phyloP scores from a whole-genome alignment of 2,888 invertebrate species.

The Blera fallax region DNA sequence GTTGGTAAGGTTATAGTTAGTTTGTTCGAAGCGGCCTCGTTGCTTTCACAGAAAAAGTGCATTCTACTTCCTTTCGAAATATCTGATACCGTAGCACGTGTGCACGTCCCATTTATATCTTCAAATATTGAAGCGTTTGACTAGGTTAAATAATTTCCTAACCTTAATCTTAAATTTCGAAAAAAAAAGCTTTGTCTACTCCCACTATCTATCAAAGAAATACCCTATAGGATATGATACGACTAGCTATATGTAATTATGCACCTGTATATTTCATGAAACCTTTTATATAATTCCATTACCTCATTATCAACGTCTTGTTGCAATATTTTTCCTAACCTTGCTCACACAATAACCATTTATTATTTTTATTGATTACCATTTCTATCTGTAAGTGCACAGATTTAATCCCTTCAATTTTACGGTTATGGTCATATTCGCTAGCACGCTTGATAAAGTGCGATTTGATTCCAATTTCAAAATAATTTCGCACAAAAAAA shows the following conservation, averaged over 20 bases:
- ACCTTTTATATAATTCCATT: constrained; percentile 10
- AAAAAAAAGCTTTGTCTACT: too few species aligned
- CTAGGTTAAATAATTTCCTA: too few species aligned
- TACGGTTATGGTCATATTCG: constrained; percentile 32
- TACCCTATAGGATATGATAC: neutral
- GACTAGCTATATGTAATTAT: neutral
- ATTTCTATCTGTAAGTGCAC: neutral
- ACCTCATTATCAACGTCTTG: constrained; percentile 20
- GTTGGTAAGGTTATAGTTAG: too few species aligned
- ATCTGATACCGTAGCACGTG: too few species aligned
- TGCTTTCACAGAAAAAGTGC: too few species aligned
- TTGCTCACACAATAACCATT: constrained; percentile 25
- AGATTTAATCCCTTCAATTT: constrained; percentile 40
- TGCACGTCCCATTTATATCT: too few species aligned
- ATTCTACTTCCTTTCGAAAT: too few species aligned
- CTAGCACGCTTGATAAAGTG: neutral
- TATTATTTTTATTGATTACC: constrained; percentile 31
- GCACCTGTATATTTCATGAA: neutral
- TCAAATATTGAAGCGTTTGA: too few species aligned
- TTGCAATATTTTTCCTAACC: constrained; percentile 28
- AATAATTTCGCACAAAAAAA: constrained; percentile 26
- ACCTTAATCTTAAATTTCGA: too few species aligned
- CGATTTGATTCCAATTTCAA: constrained; percentile 32
- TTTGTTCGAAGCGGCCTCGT: too few species aligned
- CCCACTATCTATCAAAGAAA: neutral